Conservation (phyloP, 1,140 invertebrate species). For the Apolygus lucorum region DNA sequence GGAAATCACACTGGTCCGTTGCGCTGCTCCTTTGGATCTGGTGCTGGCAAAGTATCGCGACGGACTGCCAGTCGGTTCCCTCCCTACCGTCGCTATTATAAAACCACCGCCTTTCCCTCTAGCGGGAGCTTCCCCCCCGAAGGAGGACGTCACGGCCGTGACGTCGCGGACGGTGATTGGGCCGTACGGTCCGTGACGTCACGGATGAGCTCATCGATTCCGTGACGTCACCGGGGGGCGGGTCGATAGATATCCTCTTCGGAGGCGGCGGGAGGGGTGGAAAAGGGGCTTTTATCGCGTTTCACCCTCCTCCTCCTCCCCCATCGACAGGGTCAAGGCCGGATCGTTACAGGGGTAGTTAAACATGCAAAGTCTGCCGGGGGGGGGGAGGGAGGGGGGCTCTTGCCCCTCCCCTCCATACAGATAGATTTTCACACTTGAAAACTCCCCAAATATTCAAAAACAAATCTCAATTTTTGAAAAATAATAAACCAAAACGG, state of each 20-base stretch:
- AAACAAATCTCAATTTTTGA: too few species aligned
- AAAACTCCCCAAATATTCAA: too few species aligned
- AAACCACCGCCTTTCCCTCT: conserved; percentile 22
- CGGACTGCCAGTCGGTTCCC: conserved; percentile 21
- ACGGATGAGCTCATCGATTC: background rate
- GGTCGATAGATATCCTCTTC: background rate
- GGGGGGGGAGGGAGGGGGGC: too few species aligned
- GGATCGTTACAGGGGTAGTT: background rate
- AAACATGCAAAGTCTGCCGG: too few species aligned
- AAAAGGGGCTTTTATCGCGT: too few species aligned
- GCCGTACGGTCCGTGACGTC: background rate
- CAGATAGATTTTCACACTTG: too few species aligned
- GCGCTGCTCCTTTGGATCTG: conserved; percentile 8
- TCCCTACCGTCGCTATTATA: conserved; percentile 25
- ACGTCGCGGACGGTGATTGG: conserved; percentile 2
- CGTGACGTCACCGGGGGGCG: background rate
- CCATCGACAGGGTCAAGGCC: background rate
- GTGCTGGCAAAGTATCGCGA: conserved; percentile 17
- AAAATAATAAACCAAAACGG: too few species aligned
- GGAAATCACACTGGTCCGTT: background rate
- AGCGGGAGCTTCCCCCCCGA: background rate
- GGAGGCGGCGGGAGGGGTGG: too few species aligned
- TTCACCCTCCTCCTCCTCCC: too few species aligned
- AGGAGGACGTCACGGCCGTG: conserved; percentile 20
- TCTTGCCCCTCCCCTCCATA: too few species aligned